Base-by-base conservation (phyloP, 1,140 invertebrate species). In the Nasonia giraulti region DNA sequence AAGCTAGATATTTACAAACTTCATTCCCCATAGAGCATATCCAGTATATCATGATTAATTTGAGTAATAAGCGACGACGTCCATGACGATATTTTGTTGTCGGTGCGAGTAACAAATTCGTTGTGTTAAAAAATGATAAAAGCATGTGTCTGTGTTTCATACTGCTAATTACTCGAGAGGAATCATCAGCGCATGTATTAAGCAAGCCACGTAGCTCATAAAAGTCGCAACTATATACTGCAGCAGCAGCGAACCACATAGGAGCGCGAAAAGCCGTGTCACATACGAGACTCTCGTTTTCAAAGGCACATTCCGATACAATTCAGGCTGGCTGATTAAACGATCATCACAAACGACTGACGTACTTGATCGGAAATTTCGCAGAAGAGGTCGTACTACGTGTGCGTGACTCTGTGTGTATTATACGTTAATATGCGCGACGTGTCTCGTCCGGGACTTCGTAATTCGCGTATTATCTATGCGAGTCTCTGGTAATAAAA, bases 221-320 rank as follows among this genome's bases (percentile, higher is more conserved):
- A 62, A n/a, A n/a, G 55, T 62, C 20, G 33, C 33, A 17, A 62
- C 55, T n/a, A 62, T 62, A 62, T 62, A 62, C 17, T 62, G 55
- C 55, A 62, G 55, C 55, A 62, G 55, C 55, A 62, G 55, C 55
- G 55, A 62, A 62, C 55, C 55, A 27, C 27, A n/a, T 62, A 62
- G 55, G 55, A 17, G 55, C 55, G 55, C 55, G 20, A 62, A 62
- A 62, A 62, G 55, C 55, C 55, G 55, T 62, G 17, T 20, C 55
- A 62, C 55, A 27, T 27, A n/a, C 55, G 55, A 62, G 55, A 40
- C 31, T 75, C 37, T 75, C 37, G 73, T 44, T 44, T 44, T 75
- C 79, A 74, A 85, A 85, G 84, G 84, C 79, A 85, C 84, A 77
- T 85, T 81, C 33, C 73, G 71, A 81, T 81, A 23, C 12, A 27